Conservation (phyloP, 2,113 vertebrate genomes). For the Lycaon pictus region DNA sequence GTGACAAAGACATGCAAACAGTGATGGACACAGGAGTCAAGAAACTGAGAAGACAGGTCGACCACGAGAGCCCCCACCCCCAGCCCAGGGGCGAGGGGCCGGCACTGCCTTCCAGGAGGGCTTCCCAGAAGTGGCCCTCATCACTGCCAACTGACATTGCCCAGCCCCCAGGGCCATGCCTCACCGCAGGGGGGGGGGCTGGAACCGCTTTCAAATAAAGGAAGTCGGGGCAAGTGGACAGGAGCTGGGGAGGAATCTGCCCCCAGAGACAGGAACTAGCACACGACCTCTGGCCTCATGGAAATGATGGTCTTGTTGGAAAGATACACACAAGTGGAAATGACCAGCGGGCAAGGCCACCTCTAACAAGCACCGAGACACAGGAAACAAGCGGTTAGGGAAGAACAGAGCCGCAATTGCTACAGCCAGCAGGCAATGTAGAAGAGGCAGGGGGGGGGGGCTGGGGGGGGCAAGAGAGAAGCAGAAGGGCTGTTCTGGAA, state of each 20-base stretch:
- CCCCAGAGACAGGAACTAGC: not conserved
- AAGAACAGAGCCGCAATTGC: not conserved
- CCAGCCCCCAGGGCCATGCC: accelerated
- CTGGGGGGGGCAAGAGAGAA: not conserved
- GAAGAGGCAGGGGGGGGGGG: not conserved
- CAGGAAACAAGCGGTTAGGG: conserved; percentile 3
- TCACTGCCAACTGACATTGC: accelerated
- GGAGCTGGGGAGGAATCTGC: not conserved
- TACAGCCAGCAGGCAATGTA: not conserved
- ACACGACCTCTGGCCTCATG: not conserved
- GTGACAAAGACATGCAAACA: not conserved
- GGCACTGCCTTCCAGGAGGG: not conserved
- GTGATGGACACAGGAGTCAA: not conserved
- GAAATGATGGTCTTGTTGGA: not conserved
- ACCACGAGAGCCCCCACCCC: not conserved
- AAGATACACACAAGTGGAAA: conserved; percentile 20
- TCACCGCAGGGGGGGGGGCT: not conserved
- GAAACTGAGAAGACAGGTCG: not conserved
- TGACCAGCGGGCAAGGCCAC: not conserved
- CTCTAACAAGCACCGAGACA: not conserved
- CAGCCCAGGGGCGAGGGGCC: not conserved
- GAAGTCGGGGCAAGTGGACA: not conserved
- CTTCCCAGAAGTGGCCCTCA: not conserved
- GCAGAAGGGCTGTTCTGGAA: not conserved
- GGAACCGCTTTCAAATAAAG: not conserved